Evolutionary conservation across 2,888 invertebrate species (phyloP), one percentile per base, ranked within the genome.

Genomic region (Microctonus aethiopoides): DNA sequence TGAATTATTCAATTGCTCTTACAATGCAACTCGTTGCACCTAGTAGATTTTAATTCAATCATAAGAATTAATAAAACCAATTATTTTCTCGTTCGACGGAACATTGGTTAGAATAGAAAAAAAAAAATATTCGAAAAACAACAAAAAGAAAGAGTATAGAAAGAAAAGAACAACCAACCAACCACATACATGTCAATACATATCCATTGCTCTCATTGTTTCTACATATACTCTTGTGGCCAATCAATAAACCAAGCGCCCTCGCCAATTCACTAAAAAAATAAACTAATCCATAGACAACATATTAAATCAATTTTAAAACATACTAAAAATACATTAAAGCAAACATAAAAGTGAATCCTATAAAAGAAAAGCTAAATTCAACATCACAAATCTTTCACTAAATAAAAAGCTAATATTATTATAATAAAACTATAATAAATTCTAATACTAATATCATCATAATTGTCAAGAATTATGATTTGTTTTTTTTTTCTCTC

Each of bases 1-100:
- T 78, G 76, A 79, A 80, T 80, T 74, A 80, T 80, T 79, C 77
- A 78, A 72, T 72, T 24, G 9, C 29, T 16, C 46, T 69, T 71
- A 72, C 70, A 75, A 76, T 73, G 71, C 72, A 70, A 71, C 72
- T 75, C 76, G 75, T 79, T 79, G 76, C 74, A 73, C 54, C 68
- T 70, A 63, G 63, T 66, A 73, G 61, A 73, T 73, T 64, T 54
- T 77, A 76, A 77, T 79, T 74, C 74, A 78, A 79, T 80, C 9
- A 46, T 75, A 74, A 70, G 69, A 78, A 77, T 77, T 75, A 76
- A 79, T 75, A 65, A 68, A 72, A 60, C 62, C 74, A 76, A 76
- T 77, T 78, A 79, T 77, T 79, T 68, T 61, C 71, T 73, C 73
- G 71, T 70, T 72, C 56, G 61, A 68, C 54, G 36, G 54, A 64